Evolutionary conservation across 1,140 invertebrate species (phyloP), one percentile per base, ranked within the genome.

Genomic region (Listronotus oregonensis): DNA sequence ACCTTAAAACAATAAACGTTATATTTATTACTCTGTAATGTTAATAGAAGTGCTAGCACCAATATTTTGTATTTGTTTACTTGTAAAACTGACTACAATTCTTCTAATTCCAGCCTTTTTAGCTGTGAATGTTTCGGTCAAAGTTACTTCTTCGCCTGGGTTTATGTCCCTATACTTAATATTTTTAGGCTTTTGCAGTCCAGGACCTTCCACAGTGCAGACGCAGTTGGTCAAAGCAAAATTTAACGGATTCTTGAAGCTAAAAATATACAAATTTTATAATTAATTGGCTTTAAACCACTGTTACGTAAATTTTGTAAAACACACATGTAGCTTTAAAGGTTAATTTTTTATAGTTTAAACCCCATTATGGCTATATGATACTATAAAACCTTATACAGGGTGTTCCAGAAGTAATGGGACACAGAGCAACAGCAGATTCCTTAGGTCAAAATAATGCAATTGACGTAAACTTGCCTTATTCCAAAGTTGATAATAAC

Each of bases 231-330:
- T 87, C 39, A 91, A 75, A 15, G 80, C 76, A 10, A 80, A 75
- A 39, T 82, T 81, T 68, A 91, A 71, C 15, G 89, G 87, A 77
- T 91, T 91, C 68, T 82, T 82, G 78, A 91, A 89, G 67, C 85
- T 84, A 71, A 85, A 83, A 70, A 80, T 27, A 80, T 27, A 27
- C 21, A 27, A 27, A 27, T 27, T 27, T n/a, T n/a, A n/a, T 27
- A 27, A 27, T 1, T 27, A 27, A 3, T 1, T 27, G 21, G 21
- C 21, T 27, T 3, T 5, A 27, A 27, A 27, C 5, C 5, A 27
- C 21, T 27, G 21, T 27, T 27, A 27, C 21, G 2, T 3, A 27
- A 27, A 27, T 3, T 1, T 27, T 27, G 1, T 27, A n/a, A n/a
- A n/a, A n/a, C n/a, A n/a, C n/a, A n/a, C n/a, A n/a, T n/a, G n/a